A percentile compares a stretch with the other conserved stretches of the same genome.
phyloP scores from a whole-genome alignment of 2,797 vertebrate species.

The Pipistrellus pipistrellus region DNA sequence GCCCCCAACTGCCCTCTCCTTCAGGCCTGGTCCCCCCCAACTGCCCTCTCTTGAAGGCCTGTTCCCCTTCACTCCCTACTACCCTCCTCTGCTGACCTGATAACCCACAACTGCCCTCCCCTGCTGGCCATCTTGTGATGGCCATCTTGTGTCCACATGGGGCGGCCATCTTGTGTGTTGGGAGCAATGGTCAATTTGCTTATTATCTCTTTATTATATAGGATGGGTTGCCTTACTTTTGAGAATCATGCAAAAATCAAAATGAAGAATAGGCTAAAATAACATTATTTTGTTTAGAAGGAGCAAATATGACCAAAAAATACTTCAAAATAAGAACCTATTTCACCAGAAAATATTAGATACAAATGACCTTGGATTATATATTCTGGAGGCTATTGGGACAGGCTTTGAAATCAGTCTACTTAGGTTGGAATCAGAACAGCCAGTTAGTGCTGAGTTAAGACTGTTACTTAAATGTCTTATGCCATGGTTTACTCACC shows the following conservation, averaged over 20 bases:
- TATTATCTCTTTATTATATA: no score
- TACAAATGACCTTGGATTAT: neutral
- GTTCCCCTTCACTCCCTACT: no score
- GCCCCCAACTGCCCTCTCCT: no score
- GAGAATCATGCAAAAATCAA: slow-evolving; percentile 10
- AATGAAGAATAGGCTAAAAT: slow-evolving; percentile 4
- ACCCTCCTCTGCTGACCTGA: no score
- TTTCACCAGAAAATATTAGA: neutral
- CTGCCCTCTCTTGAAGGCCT: no score
- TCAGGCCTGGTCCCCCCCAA: no score
- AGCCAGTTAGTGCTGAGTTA: neutral
- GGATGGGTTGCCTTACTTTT: neutral
- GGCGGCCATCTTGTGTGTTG: no score
- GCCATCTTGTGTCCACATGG: no score
- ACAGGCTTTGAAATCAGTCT: neutral
- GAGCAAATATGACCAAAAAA: neutral
- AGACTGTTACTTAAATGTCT: rapidly evolving
- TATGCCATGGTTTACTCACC: neutral
- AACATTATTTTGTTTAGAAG: neutral
- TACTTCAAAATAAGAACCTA: neutral
- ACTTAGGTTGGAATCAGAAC: neutral
- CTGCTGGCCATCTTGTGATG: no score
- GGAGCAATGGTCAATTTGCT: no score
- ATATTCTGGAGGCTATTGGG: neutral
- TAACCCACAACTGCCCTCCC: no score